Conservation (phyloP, 2,797 vertebrate genomes). For the Pangasius krempfi region DNA sequence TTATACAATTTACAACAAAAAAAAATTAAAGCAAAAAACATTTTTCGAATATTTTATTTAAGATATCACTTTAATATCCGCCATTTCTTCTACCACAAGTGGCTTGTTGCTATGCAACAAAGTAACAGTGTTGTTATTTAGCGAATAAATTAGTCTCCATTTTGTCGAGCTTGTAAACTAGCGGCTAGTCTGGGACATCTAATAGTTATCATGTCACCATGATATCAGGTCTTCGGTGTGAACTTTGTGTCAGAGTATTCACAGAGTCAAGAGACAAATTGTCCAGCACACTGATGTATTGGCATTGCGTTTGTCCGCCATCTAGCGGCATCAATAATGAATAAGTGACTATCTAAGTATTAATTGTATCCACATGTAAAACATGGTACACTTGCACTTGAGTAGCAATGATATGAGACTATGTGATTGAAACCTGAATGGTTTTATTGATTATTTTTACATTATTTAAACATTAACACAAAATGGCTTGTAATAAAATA, state of each 20-base stretch:
- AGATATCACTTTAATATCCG: background rate
- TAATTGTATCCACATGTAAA: background rate
- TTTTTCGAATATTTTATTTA: background rate
- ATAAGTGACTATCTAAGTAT: background rate
- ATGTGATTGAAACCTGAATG: background rate
- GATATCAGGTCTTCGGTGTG: background rate
- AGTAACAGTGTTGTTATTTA: background rate
- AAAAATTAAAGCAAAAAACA: background rate
- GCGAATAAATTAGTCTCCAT: background rate
- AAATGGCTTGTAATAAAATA: background rate
- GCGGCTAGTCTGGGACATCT: background rate
- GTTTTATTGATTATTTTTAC: conserved; percentile 2
- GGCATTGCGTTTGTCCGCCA: background rate
- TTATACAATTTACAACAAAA: background rate
- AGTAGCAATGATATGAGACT: conserved; percentile 33
- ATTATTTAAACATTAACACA: background rate
- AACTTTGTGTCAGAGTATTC: background rate
- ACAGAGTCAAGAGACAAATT: too few species aligned
- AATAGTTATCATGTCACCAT: background rate
- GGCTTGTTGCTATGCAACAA: background rate
- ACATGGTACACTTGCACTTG: background rate
- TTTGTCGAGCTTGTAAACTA: background rate
- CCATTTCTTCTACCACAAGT: background rate
- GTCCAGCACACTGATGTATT: too few species aligned
- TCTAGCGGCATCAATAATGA: background rate